Conservation (phyloP, 2,113 vertebrate species). For the Nibea coibor region DNA sequence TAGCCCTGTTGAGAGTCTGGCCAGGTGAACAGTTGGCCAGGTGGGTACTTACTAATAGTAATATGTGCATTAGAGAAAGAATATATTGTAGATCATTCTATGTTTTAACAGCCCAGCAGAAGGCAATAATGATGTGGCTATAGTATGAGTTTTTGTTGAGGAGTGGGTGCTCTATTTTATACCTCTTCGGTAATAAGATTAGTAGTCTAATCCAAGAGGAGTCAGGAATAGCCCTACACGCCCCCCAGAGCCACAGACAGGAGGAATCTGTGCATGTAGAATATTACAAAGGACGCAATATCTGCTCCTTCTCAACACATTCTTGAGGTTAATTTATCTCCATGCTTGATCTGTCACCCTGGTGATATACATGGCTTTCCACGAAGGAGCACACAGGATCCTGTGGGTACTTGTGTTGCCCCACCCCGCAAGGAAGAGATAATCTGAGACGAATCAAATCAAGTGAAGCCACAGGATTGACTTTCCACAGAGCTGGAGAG, state of each 20-base stretch:
- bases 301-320: conserved; percentile 17
- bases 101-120: neutral
- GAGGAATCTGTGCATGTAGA: conserved; percentile 8
- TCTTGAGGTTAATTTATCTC: conserved; percentile 10
- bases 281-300: conserved; percentile 9
- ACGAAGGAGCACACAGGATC: conserved; percentile 23
- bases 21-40: neutral
- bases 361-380: conserved; percentile 12
- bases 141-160: conserved; percentile 37
- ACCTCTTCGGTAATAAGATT: conserved; percentile 80
- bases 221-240: conserved; percentile 73
- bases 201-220: conserved; percentile 77
- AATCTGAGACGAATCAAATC: conserved; percentile 73
- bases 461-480: conserved; percentile 67
- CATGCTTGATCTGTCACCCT: neutral
- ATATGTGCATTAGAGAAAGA: neutral
- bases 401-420: neutral
- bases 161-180: conserved; percentile 53
- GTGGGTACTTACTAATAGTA: neutral
- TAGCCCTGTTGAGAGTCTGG: neutral
- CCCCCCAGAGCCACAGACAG: conserved; percentile 30
- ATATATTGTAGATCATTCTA: neutral
- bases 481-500: conserved; percentile 44
- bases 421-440: conserved; percentile 44
- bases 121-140: neutral